Evolutionary conservation across 2,888 invertebrate species (phyloP), one percentile per base, ranked within the genome.

Genomic region (Alloplasta piceator): DNA sequence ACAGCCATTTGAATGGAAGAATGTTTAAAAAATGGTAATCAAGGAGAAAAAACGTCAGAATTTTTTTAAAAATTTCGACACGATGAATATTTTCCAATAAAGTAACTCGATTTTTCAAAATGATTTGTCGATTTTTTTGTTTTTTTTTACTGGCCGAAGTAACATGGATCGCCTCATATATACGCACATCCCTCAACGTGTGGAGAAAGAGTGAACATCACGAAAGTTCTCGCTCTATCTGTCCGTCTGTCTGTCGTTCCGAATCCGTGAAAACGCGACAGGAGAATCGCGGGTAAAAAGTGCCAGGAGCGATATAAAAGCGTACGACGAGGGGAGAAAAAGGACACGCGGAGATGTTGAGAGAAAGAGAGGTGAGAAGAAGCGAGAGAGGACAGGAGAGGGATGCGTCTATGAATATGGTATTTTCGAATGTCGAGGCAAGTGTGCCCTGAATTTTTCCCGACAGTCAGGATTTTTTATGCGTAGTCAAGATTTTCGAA

Each of bases 201-300:
- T 14, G 5, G 14, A 67, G 66, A 50, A n/a, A 50, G 66, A 50
- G 50, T 38, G 39, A 4, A 12, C 9, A 2, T 16, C 26, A 36
- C 50, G 67, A 38, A 26, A 14, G 36, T 64, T 52, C 46, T 56
- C 41, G n/a, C 52, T 61, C 48, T 38, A 46, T 72, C 36, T 38
- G 46, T 55, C 56, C 43, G 55, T 75, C 43, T n/a, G 60, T 38
- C 63, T 61, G 72, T 41, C 16, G 36, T 36, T 55, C 26, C 48
- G 52, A 43, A 36, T 36, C 36, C 55, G 52, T 10, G 36, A 43
- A 60, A 14, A 14, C 38, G 61, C 56, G 61, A 55, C 66, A 7
- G 60, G 43, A 55, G 58, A 48, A 75, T 71, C 60, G 60, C 56
- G 76, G 61, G 72, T 72, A 58, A 75, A 80, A 80, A 78, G 78